Evolutionary conservation across 1,140 invertebrate species (phyloP).

Genomic region (Halesus radiatus): DNA sequence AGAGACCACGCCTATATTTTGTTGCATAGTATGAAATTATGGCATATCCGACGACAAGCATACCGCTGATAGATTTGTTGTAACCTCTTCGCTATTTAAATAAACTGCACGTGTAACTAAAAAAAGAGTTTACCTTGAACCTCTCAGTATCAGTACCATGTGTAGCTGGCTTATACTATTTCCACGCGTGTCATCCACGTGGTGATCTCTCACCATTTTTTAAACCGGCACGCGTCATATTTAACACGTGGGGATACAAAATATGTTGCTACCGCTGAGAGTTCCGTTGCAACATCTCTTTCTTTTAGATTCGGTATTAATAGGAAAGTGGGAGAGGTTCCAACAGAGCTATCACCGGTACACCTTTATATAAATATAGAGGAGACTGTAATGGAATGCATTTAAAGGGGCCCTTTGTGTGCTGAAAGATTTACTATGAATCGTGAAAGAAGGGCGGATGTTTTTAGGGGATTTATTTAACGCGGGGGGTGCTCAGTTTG

Average conservation of each 20-base stretch:
- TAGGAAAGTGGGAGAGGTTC: neutral
- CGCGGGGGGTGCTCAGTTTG: constrained; percentile 8
- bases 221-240: constrained; percentile 11
- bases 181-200: neutral
- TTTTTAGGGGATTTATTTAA: constrained; percentile 41
- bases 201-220: neutral
- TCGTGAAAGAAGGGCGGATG: constrained; percentile 21
- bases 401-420: constrained; percentile 46
- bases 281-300: too few relatives aligned
- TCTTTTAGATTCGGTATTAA: too few relatives aligned
- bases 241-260: constrained; percentile 6
- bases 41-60: too few relatives aligned
- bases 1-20: too few relatives aligned
- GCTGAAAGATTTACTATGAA: constrained; percentile 54
- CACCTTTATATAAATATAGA: neutral
- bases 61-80: too few relatives aligned
- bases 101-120: too few relatives aligned
- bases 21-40: too few relatives aligned
- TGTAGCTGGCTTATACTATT: neutral
- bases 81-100: too few relatives aligned
- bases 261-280: too few relatives aligned
- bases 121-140: too few relatives aligned
- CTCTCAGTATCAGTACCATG: too few relatives aligned
- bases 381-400: constrained; percentile 46
- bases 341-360: neutral